Percentiles rank a stretch among this genome's conserved stretches.
These are phyloP conservation scores for Drosophila subquinaria DNA, from an alignment of 2,888 invertebrate species.

Conservation along the genomic window DNA sequence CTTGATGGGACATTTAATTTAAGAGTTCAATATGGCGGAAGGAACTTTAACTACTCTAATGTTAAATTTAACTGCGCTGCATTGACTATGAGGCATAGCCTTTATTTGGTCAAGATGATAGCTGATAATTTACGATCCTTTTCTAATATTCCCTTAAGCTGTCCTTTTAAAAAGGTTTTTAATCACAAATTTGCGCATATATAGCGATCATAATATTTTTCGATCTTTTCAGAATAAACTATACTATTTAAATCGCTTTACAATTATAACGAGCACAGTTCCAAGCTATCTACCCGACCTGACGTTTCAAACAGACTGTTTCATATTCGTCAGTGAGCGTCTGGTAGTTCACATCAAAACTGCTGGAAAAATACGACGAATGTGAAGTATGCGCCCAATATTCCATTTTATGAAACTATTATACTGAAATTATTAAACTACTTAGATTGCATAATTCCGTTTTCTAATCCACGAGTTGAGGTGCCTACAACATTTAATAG, in stretches of 20 bases:
- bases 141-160: neutral
- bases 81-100: too few relatives aligned
- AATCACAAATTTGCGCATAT: too few relatives aligned
- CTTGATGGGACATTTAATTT: neutral
- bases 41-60: neutral
- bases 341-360: neutral
- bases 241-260: constrained; percentile 3
- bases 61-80: constrained; percentile 2
- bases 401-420: too few relatives aligned
- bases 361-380: neutral
- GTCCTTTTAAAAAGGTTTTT: constrained; percentile 10
- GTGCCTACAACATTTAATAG: neutral
- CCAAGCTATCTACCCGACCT: constrained; percentile 13
- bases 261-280: neutral
- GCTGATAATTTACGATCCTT: too few relatives aligned
- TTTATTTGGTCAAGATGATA: neutral
- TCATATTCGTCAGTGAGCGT: neutral
- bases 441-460: too few relatives aligned
- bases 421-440: too few relatives aligned
- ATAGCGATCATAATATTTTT: neutral
- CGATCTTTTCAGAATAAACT: neutral
- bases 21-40: neutral
- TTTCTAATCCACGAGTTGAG: too few relatives aligned
- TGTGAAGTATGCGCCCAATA: too few relatives aligned
- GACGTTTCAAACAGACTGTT: neutral